Conservation (phyloP, 2,797 vertebrate genomes). For the Pseudochirops cupreus region DNA sequence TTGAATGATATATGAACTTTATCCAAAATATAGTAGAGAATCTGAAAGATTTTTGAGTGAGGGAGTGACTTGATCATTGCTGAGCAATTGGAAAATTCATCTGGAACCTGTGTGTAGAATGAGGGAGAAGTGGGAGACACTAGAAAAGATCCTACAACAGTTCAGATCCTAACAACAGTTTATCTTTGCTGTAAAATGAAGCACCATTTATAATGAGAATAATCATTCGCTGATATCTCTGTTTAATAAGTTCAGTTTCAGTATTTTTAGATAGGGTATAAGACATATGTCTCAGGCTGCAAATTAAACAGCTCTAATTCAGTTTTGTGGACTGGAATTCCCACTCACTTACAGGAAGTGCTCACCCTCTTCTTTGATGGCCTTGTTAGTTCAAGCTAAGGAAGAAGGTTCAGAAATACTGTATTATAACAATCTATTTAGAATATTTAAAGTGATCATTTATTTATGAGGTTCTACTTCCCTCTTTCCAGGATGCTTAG, state of each 20-base stretch:
- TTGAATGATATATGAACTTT: not conserved
- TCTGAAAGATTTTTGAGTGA: not conserved
- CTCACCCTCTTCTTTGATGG: conserved; percentile 1
- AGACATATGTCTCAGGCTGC: conserved; percentile 9
- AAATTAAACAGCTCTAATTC: not conserved
- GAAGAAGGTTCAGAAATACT: conserved; percentile 46
- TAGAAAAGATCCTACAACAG: not conserved
- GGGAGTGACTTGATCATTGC: not conserved
- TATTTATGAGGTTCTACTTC: conserved; percentile 60
- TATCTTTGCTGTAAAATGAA: not conserved
- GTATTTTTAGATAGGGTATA: not conserved
- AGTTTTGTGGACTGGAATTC: not conserved
- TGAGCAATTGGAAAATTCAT: not conserved
- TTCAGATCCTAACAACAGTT: not conserved
- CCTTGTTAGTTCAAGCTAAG: conserved; percentile 22
- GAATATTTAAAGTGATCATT: conserved; percentile 69
- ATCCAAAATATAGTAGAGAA: not conserved
- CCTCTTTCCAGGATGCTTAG: conserved; percentile 53
- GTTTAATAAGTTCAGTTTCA: not conserved
- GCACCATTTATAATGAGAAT: not conserved
- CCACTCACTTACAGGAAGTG: not conserved
- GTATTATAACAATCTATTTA: conserved; percentile 63
- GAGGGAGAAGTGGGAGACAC: not conserved
- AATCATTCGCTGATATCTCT: conserved; percentile 29
- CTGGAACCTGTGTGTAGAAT: not conserved